Evolutionary conservation across 2,888 invertebrate species (phyloP), one percentile per base, ranked within the genome.

Genomic region (Cordilura impudica): DNA sequence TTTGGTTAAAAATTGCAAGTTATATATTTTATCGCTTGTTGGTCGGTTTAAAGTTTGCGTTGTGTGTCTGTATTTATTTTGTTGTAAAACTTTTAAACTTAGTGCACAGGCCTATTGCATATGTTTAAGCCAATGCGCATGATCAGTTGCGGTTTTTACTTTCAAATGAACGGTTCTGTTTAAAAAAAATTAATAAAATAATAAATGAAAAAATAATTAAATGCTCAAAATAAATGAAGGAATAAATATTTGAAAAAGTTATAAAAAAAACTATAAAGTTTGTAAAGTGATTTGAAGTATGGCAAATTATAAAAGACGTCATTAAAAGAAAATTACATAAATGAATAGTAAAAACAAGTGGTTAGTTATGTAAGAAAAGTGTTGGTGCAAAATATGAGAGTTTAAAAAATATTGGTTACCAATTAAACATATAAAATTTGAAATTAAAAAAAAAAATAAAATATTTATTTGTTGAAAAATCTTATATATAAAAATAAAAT

Each of bases 81-180:
- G 70, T 78, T 56, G 65, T 60, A 67, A 31, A 67, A 74, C 74
- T 70, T 76, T 31, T 43, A 56, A 39, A 19, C 63, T 56, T 51
- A 65, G 70, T 63, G 70, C 49, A 43, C 54, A 71, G 79, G 79
- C 75, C 79, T 79, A 79, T 63, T 71, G 71, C 67, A 66, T 49
- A 61, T 71, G 63, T 63, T 67, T 63, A 19, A 75, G 67, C 26
- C 75, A 75, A 53, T 79, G 81, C 78, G 81, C 81, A 69, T 86
- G 89, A 87, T 88, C 89, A 89, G 89, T 89, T 87, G 89, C 88
- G 86, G 86, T 87, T 88, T 88, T 88, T 88, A 88, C 89, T 89
- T 89, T 88, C 89, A 89, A 89, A 86, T 86, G 85, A 84, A 82
- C 86, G 86, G 89, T 86, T 84, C 84, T 65, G 54, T 61, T 19